Percentiles rank a stretch among this genome's conserved stretches.
Conservation (phyloP, 92 coral and sea anemone species). For the Zoanthus gigantus region DNA sequence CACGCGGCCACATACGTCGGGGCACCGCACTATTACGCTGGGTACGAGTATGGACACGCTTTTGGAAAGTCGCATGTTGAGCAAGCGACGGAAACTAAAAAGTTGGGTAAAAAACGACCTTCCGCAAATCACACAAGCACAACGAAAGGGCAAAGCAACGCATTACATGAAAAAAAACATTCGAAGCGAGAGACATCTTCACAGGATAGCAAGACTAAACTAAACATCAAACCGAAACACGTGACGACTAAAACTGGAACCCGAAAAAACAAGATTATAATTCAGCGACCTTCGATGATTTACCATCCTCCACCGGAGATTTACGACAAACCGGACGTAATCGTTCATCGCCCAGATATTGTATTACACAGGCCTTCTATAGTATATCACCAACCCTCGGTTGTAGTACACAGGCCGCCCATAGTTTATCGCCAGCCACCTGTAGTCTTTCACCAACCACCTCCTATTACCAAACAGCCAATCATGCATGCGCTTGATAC, state of each 20-base stretch:
- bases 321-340: slow-evolving; percentile 80
- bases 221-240: not conserved
- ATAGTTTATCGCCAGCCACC: slow-evolving; percentile 88
- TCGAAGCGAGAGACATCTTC: slow-evolving; percentile 16
- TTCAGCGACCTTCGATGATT: slow-evolving; percentile 84
- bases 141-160: not conserved
- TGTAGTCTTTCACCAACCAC: slow-evolving; percentile 88
- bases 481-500: slow-evolving; percentile 79
- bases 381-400: slow-evolving; percentile 87
- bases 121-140: not conserved
- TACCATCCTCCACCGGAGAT: slow-evolving; percentile 95
- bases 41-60: slow-evolving; percentile 60
- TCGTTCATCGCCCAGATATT: slow-evolving; percentile 89
- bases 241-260: slow-evolving; percentile 52
- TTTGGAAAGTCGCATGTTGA: slow-evolving; percentile 73
- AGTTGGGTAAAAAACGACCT: not conserved
- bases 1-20: slow-evolving; percentile 81
- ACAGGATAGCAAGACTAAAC: not conserved
- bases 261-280: slow-evolving; percentile 67
- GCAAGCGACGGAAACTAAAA: not conserved
- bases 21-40: slow-evolving; percentile 78
- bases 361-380: slow-evolving; percentile 87
- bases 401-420: slow-evolving; percentile 88
- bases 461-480: slow-evolving; percentile 85
- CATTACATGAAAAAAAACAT: not conserved